Evolutionary conservation across 2,113 vertebrate species (phyloP), one percentile per base, ranked within the genome.

Genomic region (Calyptommatus sinebrachiatus): DNA sequence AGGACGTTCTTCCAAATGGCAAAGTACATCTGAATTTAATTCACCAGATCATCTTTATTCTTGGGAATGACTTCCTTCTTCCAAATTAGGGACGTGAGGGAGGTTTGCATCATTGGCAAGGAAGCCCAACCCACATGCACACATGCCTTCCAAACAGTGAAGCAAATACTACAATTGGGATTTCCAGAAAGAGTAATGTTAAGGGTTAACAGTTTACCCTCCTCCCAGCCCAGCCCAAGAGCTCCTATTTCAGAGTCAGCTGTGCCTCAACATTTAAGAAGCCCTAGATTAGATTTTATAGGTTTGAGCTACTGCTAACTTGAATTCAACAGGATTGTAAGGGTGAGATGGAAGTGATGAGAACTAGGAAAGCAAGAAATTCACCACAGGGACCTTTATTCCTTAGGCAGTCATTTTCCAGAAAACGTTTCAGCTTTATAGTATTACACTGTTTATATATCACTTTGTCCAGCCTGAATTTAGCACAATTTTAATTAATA

Each of bases 251-350:
- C 65, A 46, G 26, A 70, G 77, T 48, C 78, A 71, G 57, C 18
- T 63, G 28, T 46, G 9, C 28, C 69, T 71, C 35, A 48, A 21
- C n/a, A 20, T 53, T 31, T 48, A 77, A 28, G 45, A 68, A 53
- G 63, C 46, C 65, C 41, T 48, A 29, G 46, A 24, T 66, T 66
- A 77, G 76, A 77, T 65, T 65, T 76, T 66, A 9, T 66, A 66
- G 75, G 29, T 57, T 31, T 77, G 9, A 63, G 35, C 41, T 4
- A 29, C 45, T 48, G 41, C 48, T 79, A 20, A 63, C 57, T 45
- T 12, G n/a, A 10, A 46, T 9, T 20, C 53, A 79, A 61, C 35
- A 62, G 11, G 57, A 72, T 79, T n/a, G 28, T 26, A 63, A 79
- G 22, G 31, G 18, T 4, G 8, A 78, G 31, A 18, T 61, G 12